phyloP scores from a whole-genome alignment of 2,888 invertebrate species.

The Halictus quadricinctus region DNA sequence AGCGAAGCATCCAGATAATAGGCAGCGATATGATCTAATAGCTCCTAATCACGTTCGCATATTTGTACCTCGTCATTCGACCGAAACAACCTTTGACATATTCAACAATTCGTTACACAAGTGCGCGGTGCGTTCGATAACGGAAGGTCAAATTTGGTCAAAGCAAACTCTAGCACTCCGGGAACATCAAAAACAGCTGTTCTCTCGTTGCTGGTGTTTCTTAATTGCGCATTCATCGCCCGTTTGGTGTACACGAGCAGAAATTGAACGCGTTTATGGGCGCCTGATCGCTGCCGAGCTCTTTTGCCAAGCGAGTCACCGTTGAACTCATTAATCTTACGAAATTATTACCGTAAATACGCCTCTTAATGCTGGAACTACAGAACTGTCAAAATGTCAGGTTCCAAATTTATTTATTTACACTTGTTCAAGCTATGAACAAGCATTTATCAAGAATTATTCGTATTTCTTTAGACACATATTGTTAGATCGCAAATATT shows the following conservation, averaged over 20 bases:
- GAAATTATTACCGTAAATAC: background rate
- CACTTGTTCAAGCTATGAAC: too few species aligned
- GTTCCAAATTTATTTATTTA: too few species aligned
- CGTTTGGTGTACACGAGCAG: background rate
- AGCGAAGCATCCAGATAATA: background rate
- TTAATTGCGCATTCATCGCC: conserved; percentile 25
- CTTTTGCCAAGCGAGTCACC: background rate
- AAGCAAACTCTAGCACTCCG: conserved; percentile 20
- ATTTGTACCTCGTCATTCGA: background rate
- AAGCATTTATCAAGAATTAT: too few species aligned
- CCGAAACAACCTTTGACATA: conserved; percentile 45
- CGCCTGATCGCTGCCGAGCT: background rate
- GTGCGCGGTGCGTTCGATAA: conserved; percentile 34
- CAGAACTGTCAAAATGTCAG: background rate
- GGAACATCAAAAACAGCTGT: conserved; percentile 46
- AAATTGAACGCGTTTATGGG: background rate
- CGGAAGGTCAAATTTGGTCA: conserved; percentile 54
- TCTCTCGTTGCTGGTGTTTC: conserved; percentile 18
- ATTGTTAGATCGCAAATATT: too few species aligned
- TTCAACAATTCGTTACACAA: conserved; percentile 30
- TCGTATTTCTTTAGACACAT: too few species aligned
- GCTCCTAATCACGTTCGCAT: background rate
- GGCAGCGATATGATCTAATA: background rate
- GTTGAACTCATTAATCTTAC: background rate
- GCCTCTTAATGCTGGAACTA: background rate